Conservation (phyloP, 2,797 vertebrate genomes). For the Aldrovandia affinis region DNA sequence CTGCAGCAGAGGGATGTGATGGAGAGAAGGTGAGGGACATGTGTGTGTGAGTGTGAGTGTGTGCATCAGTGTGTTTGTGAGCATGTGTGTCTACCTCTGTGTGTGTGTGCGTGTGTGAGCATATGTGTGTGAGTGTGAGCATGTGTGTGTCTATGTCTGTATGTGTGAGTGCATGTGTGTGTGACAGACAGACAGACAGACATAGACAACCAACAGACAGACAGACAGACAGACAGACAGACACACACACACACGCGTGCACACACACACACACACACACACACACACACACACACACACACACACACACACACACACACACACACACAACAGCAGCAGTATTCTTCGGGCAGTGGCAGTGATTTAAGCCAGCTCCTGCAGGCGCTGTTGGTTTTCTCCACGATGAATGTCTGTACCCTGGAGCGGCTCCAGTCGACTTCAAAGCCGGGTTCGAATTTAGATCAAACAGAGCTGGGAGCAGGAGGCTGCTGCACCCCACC, state of each 20-base stretch:
- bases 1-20: too few species aligned
- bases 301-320: background rate
- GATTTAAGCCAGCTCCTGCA: background rate
- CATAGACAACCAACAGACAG: background rate
- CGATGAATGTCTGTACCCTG: background rate
- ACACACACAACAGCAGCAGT: background rate
- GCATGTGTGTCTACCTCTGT: too few species aligned
- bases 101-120: too few species aligned
- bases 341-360: background rate
- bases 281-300: slow-evolving; percentile 16
- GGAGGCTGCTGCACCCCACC: too few species aligned
- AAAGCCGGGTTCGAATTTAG: slow-evolving; percentile 12
- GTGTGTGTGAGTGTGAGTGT: too few species aligned
- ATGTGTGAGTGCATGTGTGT: too few species aligned
- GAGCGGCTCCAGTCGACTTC: slow-evolving; percentile 15
- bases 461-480: slow-evolving; percentile 21
- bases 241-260: slow-evolving; percentile 29
- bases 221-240: slow-evolving; percentile 46
- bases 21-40: too few species aligned
- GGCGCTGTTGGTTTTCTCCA: background rate
- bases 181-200: background rate
- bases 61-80: too few species aligned
- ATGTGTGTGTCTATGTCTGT: too few species aligned
- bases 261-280: slow-evolving; percentile 13
- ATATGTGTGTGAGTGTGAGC: too few species aligned